Evolutionary conservation across 2,797 vertebrate species (phyloP).

Genomic region (Tympanoctomys barrerae): DNA sequence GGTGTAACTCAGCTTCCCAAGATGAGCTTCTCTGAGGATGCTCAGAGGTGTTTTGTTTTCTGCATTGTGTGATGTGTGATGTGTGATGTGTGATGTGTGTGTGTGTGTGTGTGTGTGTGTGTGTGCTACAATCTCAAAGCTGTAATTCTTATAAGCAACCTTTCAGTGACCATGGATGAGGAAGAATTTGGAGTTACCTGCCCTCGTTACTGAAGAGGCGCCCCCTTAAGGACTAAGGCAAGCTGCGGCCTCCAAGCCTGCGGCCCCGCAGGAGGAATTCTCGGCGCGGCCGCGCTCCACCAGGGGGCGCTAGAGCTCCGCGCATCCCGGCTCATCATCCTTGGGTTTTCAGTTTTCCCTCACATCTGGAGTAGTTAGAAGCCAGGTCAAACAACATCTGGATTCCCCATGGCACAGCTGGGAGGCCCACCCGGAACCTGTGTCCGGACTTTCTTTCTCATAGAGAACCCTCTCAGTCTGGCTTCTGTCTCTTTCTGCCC

Average conservation of each 20-base stretch:
- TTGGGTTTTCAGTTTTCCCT: not conserved
- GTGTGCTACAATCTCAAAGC: not conserved
- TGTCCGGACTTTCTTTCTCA: not conserved
- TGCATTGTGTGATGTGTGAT: not conserved
- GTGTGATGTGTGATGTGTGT: not conserved
- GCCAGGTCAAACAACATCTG: too few relatives aligned
- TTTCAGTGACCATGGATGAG: not conserved
- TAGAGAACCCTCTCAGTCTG: not conserved
- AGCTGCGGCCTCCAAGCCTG: too few relatives aligned
- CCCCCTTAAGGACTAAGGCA: not conserved
- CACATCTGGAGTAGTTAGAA: not conserved
- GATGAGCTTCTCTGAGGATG: not conserved
- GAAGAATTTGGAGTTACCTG: not conserved
- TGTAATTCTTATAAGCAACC: not conserved
- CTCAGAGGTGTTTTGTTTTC: not conserved
- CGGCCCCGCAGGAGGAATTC: not conserved
- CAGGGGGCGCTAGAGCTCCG: slow-evolving; percentile 62
- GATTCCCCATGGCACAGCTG: too few relatives aligned
- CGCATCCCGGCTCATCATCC: fast-evolving
- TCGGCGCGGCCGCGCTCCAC: slow-evolving; percentile 24
- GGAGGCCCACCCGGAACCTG: not conserved
- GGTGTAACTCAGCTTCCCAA: not conserved
- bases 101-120: not conserved
- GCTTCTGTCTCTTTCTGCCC: too few relatives aligned
- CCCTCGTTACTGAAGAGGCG: not conserved